phyloP scores from a whole-genome alignment of 2,113 vertebrate species.

The Anas platyrhynchos region DNA sequence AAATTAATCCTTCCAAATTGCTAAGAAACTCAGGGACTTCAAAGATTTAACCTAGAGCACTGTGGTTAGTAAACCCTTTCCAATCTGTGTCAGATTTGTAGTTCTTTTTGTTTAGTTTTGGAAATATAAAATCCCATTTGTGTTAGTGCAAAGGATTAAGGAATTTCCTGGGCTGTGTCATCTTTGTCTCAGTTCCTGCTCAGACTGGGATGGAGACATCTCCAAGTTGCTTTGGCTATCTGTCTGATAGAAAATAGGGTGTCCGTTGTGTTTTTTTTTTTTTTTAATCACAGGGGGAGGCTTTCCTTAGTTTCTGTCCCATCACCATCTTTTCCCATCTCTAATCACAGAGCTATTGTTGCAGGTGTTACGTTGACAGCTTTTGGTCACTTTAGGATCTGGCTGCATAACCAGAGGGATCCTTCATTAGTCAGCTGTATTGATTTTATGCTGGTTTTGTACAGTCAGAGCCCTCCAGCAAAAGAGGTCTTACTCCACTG shows the following conservation, averaged over 20 bases:
- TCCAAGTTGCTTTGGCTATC: accelerated
- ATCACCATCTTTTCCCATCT: background rate
- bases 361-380: background rate
- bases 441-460: constrained; percentile 29
- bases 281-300: background rate
- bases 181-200: background rate
- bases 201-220: background rate
- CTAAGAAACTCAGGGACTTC: constrained; percentile 39
- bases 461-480: background rate
- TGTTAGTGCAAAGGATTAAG: background rate
- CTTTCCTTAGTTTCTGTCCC: background rate
- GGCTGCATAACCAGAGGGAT: background rate
- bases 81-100: background rate
- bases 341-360: background rate
- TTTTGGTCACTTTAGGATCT: background rate
- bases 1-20: constrained; percentile 65
- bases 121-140: background rate
- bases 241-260: background rate
- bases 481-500: constrained; percentile 22
- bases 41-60: background rate
- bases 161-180: background rate
- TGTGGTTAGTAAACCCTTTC: background rate
- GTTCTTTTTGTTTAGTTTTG: background rate
- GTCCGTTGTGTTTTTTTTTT: background rate
- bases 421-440: constrained; percentile 34